Evolutionary conservation across 2,797 vertebrate genomes (phyloP), one percentile per base, ranked within the genome.

Genomic region (Prunella strophiata): DNA sequence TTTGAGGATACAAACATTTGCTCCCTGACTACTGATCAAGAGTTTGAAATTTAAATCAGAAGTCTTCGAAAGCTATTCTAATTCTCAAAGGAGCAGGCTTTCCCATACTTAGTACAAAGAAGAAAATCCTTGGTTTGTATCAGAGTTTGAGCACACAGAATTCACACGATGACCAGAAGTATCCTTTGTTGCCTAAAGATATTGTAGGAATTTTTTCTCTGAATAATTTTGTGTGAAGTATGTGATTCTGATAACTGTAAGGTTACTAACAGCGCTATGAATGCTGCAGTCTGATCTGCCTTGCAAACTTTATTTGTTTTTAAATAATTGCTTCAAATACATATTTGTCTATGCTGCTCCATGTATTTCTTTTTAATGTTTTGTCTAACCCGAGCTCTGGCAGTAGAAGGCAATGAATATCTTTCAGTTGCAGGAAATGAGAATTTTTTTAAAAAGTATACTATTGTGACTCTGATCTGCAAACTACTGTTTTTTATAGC

Each of bases 31-130:
- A 97, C n/a, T 94, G 94, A 97, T 97, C 97, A 98, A 96, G 96
- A 98, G 97, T 98, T 97, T 98, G 97, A 97, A 98, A 98, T 98
- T 98, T 98, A 98, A 98, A 98, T 98, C 98, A 98, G 96, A 97
- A 97, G 80, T 97, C 97, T 97, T 97, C 68, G 67, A 97, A 97
- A 97, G 97, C 97, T 96, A 91, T 98, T 98, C 93, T 97, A 93
- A 96, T 91, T 97, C 97, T 98, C 95, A 97, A 96, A 98, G 97
- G 97, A 96, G 78, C 82, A 95, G 73, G 71, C 91, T 98, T 97
- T 98, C 96, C 96, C 97, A 97, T 94, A 89, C 97, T 93, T 85
- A 90, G 59, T 74, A 97, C 96, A 98, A 98, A 97, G 94, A 97
- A 96, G 95, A 97, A 97, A 97, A 97, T 89, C 96, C 97, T 96